These are phyloP conservation scores for Dasysyrphus tricinctus DNA, from an alignment of 2,888 invertebrate species.

Conservation along the genomic window DNA sequence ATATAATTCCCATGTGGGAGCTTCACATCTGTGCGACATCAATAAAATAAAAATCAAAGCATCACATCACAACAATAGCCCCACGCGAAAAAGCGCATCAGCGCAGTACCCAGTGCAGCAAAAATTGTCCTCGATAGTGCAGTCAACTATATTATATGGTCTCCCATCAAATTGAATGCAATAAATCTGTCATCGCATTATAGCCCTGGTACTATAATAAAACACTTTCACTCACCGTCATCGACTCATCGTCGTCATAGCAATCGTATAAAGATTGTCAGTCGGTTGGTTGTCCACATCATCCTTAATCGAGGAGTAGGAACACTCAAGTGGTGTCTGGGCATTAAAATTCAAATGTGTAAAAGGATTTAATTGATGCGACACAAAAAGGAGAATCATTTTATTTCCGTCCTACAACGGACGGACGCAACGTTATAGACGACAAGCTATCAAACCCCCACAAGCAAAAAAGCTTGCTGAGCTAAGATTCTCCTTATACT, in stretches of 20 bases:
- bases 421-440: background rate
- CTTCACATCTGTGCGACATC: background rate
- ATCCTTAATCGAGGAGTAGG: constrained; percentile 22
- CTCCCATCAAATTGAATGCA: constrained; percentile 38
- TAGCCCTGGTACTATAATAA: constrained; percentile 52
- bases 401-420: constrained; percentile 57
- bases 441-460: background rate
- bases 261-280: background rate
- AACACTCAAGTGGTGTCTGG: constrained; percentile 51
- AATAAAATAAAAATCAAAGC: constrained; percentile 13
- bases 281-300: constrained; percentile 2
- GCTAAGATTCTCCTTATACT: background rate
- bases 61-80: constrained; percentile 16
- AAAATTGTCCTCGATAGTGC: constrained; percentile 60
- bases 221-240: constrained; percentile 61
- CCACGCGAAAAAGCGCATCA: constrained; percentile 16
- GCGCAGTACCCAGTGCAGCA: background rate
- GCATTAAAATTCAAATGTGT: constrained; percentile 69
- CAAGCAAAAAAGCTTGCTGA: background rate
- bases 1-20: constrained; percentile 11
- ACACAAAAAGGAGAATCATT: constrained; percentile 54
- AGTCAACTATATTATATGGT: constrained; percentile 53
- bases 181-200: constrained; percentile 59
- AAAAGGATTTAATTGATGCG: constrained; percentile 71
- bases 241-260: background rate